Percentiles rank a stretch among this genome's conserved stretches.
These are phyloP conservation scores for Halcyon senegalensis DNA, from an alignment of 2,113 vertebrate genomes.

Conservation along the genomic window DNA sequence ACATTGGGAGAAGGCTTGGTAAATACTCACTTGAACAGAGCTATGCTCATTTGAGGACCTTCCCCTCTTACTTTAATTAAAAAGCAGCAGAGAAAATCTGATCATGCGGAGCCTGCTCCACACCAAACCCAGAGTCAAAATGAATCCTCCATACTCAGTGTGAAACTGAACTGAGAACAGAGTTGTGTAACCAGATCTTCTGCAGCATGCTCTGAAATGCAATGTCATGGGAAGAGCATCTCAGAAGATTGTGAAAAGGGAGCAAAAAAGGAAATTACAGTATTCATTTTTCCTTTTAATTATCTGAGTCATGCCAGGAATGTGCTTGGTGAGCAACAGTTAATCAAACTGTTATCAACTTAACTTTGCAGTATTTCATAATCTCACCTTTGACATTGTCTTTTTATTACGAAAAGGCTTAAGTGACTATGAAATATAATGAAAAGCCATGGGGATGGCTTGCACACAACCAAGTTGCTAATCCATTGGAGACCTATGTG, in stretches of 20 bases:
- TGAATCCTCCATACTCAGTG: background rate
- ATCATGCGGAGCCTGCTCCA: background rate
- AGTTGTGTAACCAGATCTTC: background rate
- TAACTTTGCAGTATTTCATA: conserved; percentile 59
- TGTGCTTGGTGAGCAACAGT: conserved; percentile 37
- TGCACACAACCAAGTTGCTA: background rate
- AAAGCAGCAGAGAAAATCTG: background rate
- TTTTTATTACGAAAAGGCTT: conserved; percentile 59
- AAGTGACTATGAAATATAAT: conserved; percentile 45
- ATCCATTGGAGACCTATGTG: background rate
- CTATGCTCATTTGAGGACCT: background rate
- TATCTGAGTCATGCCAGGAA: conserved; percentile 32
- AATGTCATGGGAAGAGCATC: background rate
- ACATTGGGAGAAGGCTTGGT: background rate
- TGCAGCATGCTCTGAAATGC: background rate
- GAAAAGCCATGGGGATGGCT: conserved; percentile 24
- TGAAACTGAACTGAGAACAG: background rate
- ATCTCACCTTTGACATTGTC: conserved; percentile 53
- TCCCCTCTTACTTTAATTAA: background rate
- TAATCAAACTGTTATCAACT: conserved; percentile 66
- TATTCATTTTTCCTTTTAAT: conserved; percentile 1
- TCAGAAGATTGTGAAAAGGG: background rate
- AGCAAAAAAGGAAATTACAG: conserved; percentile 16
- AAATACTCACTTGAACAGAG: background rate
- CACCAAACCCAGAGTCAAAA: background rate